Evolutionary conservation across 2,888 invertebrate genomes (phyloP), one percentile per base, ranked within the genome.

Genomic region (Stenichneumon culpator): DNA sequence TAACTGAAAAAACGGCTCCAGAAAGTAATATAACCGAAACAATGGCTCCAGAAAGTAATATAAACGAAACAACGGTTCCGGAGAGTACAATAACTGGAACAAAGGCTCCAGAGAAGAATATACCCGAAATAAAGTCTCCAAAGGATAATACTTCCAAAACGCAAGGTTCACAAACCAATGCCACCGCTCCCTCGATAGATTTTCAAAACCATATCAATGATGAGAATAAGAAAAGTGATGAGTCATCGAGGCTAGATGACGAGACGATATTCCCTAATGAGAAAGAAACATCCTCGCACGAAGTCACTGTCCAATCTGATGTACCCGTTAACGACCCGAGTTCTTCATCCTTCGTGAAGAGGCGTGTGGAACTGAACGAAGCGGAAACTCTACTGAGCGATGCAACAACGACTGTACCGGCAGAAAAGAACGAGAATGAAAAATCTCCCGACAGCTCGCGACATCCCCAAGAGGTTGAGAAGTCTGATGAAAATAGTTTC

Each of bases 331-430:
- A 3, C 19, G 19, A n/a, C 7, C 2, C n/a, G n/a, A 52, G 50
- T n/a, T n/a, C 50, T 47, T 52, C 50, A 3, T 88, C 89, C n/a
- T 82, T 89, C 50, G 86, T 88, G 19, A 60, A 73, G 60, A 81
- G 88, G 68, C 82, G 86, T 68, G 67, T 84, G 2, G 32, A 86
- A 63, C 44, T 86, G 1, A 16, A 86, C 2, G 69, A 68, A 16
- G 85, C 89, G 50, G 72, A 82, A 39, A 16, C 44, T 11, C 79
- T 88, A 36, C 44, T 52, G 0, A 77, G 77, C 9, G 57, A 57
- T 44, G 22, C 5, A 57, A 57, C 25, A 9, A 3, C 57, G 11
- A 5, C 28, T 57, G 5, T 25, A 22, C 14, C 22, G 11, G 19
- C 25, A 22, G 39, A 57, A 57, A 25, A 36, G n/a, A 25, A 39